Evolutionary conservation across 2,113 vertebrate genomes (phyloP), one percentile per base, ranked within the genome.

Genomic region (Nestor notabilis): DNA sequence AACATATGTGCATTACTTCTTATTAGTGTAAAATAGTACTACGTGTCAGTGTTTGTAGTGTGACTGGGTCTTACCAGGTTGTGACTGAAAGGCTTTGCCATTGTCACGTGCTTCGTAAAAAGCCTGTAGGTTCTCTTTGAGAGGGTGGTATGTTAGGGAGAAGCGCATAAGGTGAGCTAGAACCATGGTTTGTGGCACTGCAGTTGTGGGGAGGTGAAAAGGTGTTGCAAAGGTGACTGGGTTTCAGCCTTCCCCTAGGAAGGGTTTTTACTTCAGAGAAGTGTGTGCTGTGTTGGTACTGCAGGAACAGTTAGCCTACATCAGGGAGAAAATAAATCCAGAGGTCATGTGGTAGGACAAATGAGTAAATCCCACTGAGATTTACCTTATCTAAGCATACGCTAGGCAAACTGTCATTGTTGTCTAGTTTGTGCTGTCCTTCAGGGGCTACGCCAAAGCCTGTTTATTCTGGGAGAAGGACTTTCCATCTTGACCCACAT

Each of bases 21-120:
- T 94, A 39, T 49, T 92, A 25, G 46, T 58, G 44, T 92, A 86
- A 95, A 84, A 82, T 31, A 83, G 28, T 78, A 70, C 64, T 58
- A 39, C 29, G 7, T 61, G 43, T 58, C 35, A 13, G 10, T 55
- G 25, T 86, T 77, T 91, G 29, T 28, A 21, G 78, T 27, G 60
- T 79, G 39, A 46, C 21, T 60, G 12, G 16, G 17, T 91, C 15
- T 60, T 63, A 82, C 35, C 37, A 60, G 41, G 52, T 66, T 87
- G 65, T 44, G 49, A 74, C 8, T 2, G 11, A 56, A 79, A 79
- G 17, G 11, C 70, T 90, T 86, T 4, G 3, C 65, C 21, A 10
- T 25, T 84, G 47, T 39, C 41, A 19, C 29, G 37, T 47, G 35
- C 46, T 77, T 56, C 25, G 55, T 63, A 19, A 92, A 49, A 75